Evolutionary conservation across 1,140 invertebrate genomes (phyloP), one percentile per base, ranked within the genome.

Genomic region (Monochamus saltuarius): DNA sequence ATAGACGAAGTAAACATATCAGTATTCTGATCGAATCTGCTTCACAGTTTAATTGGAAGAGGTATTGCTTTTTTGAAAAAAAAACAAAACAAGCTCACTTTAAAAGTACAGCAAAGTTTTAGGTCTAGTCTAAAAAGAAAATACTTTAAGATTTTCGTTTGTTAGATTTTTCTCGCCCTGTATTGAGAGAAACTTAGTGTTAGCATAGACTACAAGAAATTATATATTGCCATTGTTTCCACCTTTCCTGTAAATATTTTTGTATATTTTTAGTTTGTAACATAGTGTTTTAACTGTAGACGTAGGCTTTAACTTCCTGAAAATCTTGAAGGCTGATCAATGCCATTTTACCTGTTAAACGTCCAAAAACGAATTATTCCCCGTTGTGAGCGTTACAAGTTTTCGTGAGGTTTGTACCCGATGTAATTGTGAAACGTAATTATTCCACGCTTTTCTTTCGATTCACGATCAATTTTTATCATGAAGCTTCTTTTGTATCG

Each of bases 251-350:
- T 55, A 54, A 54, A 54, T 55, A 29, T 42, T 40, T 55, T 55
- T 55, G 22, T 29, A 29, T 29, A 29, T 54, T 22, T 55, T 13
- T 50, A 50, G n/a, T n/a, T 50, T 50, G 34, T 50, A 29, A 54
- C 29, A 40, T 54, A 52, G 39, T 38, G 39, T 54, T 54, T 29
- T 29, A 29, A 29, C 22, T 29, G 22, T 29, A 29, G 22, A 29
- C 22, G 22, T 29, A 29, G 22, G 22, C 22, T 38, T 57, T 13
- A 22, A 57, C 56, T 59, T 62, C 55, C 52, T 55, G 50, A 53
- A 59, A 39, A 59, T 59, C 40, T 38, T 51, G 56, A 56, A 61
- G 58, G 58, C 47, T 65, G 59, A 61, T 13, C 22, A 42, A 56
- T 54, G 59, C 53, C 54, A 64, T 65, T 57, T 52, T n/a, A 55